Evolutionary conservation across 2,113 vertebrate species (phyloP).

Genomic region (Ciconia stormi): DNA sequence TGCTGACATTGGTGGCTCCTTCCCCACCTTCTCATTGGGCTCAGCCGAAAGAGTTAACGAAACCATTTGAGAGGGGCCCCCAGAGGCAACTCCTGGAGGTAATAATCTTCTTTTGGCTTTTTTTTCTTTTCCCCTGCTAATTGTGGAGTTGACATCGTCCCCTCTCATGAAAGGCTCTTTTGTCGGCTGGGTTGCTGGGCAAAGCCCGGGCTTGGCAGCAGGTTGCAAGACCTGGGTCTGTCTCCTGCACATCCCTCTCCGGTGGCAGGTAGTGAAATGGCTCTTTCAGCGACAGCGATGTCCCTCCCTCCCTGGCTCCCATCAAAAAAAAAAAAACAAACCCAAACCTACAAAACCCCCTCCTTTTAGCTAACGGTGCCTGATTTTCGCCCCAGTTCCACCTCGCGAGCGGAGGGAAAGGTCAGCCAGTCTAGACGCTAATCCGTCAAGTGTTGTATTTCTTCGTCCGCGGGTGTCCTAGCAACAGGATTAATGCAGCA

Average conservation of each 20-base stretch:
- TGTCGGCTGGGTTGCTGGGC: conserved; percentile 57
- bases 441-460: conserved; percentile 15
- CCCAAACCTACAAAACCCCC: neutral
- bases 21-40: neutral
- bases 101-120: conserved; percentile 52
- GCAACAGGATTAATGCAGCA: conserved; percentile 41
- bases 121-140: conserved; percentile 42
- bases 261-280: conserved; percentile 4
- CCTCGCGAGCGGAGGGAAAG: conserved; percentile 39
- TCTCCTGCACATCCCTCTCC: neutral
- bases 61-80: neutral
- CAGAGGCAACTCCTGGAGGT: conserved; percentile 29
- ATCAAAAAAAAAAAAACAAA: neutral
- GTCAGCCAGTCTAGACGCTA: conserved; percentile 61
- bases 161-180: conserved; percentile 65
- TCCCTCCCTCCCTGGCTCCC: neutral
- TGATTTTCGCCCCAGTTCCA: neutral
- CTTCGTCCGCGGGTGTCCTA: neutral
- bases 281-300: neutral
- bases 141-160: conserved; percentile 56
- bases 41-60: conserved; percentile 39
- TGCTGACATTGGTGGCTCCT: neutral
- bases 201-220: conserved; percentile 13
- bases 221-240: neutral
- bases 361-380: neutral